These are phyloP conservation scores for Spilosoma lubricipeda DNA, from an alignment of 2,888 invertebrate species.

Conservation along the genomic window DNA sequence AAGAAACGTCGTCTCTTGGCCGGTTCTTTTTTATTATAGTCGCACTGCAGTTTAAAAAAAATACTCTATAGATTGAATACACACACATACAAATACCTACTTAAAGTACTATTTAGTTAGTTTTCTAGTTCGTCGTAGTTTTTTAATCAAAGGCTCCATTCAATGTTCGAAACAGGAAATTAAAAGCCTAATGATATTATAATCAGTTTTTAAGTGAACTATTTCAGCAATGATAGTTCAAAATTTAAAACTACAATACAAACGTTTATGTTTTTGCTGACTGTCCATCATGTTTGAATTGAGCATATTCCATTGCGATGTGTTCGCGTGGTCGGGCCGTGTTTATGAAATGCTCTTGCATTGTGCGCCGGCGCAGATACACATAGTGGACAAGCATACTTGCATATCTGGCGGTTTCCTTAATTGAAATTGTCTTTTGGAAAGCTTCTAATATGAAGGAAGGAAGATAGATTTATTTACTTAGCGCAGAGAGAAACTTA, in stretches of 20 bases:
- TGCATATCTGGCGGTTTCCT: conserved; percentile 10
- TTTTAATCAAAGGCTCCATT: too few species aligned
- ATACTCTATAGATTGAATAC: too few species aligned
- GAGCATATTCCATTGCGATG: conserved; percentile 62
- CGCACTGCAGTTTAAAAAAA: too few species aligned
- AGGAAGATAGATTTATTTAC: not conserved
- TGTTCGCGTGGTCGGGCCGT: conserved; percentile 61
- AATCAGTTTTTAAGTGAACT: not conserved
- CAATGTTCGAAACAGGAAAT: too few species aligned
- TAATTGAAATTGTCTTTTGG: conserved; percentile 1
- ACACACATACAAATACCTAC: too few species aligned
- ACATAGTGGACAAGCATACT: conserved; percentile 16
- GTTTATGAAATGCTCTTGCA: conserved; percentile 65
- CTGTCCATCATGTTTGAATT: conserved; percentile 59
- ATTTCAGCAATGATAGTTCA: not conserved
- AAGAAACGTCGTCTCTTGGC: too few species aligned
- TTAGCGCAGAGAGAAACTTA: not conserved
- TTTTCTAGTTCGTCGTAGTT: too few species aligned
- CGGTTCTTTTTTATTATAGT: too few species aligned
- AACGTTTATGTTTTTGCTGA: conserved; percentile 27
- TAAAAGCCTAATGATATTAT: too few species aligned
- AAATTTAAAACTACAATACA: not conserved
- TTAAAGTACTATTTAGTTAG: too few species aligned
- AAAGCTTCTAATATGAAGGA: not conserved
- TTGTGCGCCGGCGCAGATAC: conserved; percentile 19